Evolutionary conservation across 2,797 vertebrate species (phyloP).

Genomic region (Betta splendens): DNA sequence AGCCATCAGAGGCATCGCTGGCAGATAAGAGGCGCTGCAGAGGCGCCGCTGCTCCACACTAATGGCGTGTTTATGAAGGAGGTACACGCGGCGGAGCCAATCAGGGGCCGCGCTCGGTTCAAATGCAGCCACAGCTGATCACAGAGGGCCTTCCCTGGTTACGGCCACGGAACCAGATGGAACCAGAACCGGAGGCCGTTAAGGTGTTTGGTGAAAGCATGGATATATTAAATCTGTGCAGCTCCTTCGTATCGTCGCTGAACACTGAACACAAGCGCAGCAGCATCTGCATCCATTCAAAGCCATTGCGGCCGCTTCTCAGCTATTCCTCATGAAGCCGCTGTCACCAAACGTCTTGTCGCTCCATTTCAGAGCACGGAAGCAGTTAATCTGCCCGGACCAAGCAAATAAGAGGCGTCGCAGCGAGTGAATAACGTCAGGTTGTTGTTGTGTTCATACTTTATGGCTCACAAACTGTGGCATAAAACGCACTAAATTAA

Average conservation of each 20-base stretch:
- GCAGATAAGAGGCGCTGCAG: conserved; percentile 67
- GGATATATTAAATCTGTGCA: no score
- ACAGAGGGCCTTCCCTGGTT: no score
- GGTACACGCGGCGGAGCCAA: conserved; percentile 57
- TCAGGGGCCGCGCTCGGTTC: conserved; percentile 21
- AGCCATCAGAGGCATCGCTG: conserved; percentile 70
- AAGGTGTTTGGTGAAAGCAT: no score
- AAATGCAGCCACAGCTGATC: no score
- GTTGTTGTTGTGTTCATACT: not conserved
- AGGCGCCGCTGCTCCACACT: conserved; percentile 55
- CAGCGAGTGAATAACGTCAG: not conserved
- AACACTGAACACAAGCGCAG: no score
- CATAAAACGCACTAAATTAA: conserved; percentile 36
- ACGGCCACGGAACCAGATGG: no score
- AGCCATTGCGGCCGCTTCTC: no score
- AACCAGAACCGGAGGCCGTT: no score
- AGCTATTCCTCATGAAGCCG: no score
- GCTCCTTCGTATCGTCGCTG: no score
- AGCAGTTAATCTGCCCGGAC: conserved; percentile 9
- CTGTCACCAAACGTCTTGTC: conserved; percentile 3
- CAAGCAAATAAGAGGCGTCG: conserved; percentile 1
- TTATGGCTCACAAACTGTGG: conserved; percentile 11
- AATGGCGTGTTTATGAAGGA: conserved; percentile 54
- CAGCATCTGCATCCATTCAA: no score
- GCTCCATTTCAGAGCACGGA: not conserved